Conservation (phyloP, 2,113 vertebrate species). For the Oreochromis spilurus region DNA sequence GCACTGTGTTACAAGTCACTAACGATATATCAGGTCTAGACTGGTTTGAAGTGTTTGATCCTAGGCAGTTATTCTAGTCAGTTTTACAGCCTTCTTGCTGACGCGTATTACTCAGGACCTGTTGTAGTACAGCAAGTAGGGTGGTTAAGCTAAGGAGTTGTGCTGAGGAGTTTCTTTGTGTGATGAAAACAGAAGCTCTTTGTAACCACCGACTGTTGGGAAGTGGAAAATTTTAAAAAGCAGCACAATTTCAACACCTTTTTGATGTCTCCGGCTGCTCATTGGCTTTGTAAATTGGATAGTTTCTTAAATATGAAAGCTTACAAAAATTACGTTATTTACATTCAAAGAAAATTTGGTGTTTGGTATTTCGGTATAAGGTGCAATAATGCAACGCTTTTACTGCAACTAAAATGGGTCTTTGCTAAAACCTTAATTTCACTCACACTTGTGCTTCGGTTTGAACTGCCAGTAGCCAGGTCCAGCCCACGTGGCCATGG, state of each 20-base stretch:
- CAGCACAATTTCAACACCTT: not conserved
- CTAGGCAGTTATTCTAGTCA: not conserved
- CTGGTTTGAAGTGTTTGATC: not conserved
- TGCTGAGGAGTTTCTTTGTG: not conserved
- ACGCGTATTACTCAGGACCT: not conserved
- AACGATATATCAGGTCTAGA: not conserved
- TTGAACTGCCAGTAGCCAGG: slow-evolving; percentile 94
- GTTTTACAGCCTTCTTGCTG: not conserved
- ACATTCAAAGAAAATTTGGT: not conserved
- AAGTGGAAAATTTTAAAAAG: not conserved
- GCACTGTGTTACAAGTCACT: not conserved
- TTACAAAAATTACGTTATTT: not conserved
- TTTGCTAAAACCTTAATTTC: not conserved
- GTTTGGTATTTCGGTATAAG: not conserved
- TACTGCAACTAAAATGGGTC: fast-evolving
- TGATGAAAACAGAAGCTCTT: not conserved
- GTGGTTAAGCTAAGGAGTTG: not conserved
- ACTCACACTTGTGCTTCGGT: slow-evolving; percentile 81
- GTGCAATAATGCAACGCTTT: not conserved
- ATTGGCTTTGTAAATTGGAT: not conserved
- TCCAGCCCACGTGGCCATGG: slow-evolving; percentile 90
- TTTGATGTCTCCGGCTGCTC: fast-evolving
- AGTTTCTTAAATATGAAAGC: not conserved
- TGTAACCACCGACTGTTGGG: not conserved
- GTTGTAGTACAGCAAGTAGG: not conserved